Percentiles rank a stretch among this genome's conserved stretches.
phyloP scores from a whole-genome alignment of 2,888 invertebrate genomes.

The Drosophila mimetica region DNA sequence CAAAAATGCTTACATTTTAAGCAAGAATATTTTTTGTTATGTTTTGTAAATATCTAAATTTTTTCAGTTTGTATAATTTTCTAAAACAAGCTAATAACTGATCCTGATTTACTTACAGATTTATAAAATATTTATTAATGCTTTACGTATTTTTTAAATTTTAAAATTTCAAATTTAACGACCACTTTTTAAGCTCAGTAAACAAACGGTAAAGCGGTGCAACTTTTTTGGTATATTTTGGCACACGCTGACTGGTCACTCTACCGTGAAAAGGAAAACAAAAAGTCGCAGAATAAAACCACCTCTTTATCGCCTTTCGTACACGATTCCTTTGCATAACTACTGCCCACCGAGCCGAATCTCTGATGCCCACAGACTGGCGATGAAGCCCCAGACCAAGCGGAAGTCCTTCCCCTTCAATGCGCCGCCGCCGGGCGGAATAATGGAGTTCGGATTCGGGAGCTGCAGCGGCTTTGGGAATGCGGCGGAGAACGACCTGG shows the following conservation, averaged over 20 bases:
- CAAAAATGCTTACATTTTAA: too few relatives aligned
- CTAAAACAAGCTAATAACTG: too few relatives aligned
- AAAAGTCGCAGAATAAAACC: conserved; percentile 25
- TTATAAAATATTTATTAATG: too few relatives aligned
- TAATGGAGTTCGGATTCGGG: conserved; percentile 77
- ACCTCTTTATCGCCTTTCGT: background rate
- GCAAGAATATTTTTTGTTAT: too few relatives aligned
- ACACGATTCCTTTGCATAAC: conserved; percentile 8
- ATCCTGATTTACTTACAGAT: too few relatives aligned
- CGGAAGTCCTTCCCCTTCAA: conserved; percentile 78
- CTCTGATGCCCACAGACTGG: conserved; percentile 14
- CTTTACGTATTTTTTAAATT: too few relatives aligned
- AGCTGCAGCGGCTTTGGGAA: conserved; percentile 37
- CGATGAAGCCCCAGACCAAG: conserved; percentile 39
- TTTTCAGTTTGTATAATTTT: too few relatives aligned
- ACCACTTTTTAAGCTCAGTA: background rate
- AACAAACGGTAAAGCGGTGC: background rate
- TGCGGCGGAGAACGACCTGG: conserved; percentile 44
- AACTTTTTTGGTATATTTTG: background rate
- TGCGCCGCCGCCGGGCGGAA: conserved; percentile 82
- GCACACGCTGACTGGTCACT: background rate
- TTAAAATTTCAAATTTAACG: background rate
- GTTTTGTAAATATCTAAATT: too few relatives aligned
- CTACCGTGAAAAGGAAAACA: conserved; percentile 21
- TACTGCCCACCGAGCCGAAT: background rate